Conservation (phyloP, 2,888 invertebrate genomes). For the Cartodere bifasciata region DNA sequence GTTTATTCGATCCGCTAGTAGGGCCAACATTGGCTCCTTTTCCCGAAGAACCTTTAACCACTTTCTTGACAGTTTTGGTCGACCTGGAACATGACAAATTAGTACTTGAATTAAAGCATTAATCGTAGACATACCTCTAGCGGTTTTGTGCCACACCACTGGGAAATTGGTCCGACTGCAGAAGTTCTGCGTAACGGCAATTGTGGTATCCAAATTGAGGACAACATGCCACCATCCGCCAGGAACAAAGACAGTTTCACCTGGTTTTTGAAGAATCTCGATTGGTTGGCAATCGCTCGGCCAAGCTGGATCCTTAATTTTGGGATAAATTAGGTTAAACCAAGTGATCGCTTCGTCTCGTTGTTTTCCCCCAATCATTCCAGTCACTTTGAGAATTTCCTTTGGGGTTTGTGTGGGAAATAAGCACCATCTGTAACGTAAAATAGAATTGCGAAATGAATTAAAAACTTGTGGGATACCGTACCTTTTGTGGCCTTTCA, state of each 20-base stretch:
- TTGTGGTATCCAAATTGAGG: slow-evolving; percentile 87
- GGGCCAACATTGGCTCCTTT: slow-evolving; percentile 66
- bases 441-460: too few species aligned
- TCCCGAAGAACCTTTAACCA: slow-evolving; percentile 56
- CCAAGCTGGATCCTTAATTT: slow-evolving; percentile 80
- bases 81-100: slow-evolving; percentile 18
- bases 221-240: slow-evolving; percentile 99
- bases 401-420: slow-evolving; percentile 96
- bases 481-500: slow-evolving; percentile 76
- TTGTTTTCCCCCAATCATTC: slow-evolving; percentile 89
- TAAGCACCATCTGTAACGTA: slow-evolving; percentile 71
- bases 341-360: slow-evolving; percentile 97
- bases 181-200: slow-evolving; percentile 98
- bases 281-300: slow-evolving; percentile 83
- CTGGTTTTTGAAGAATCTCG: slow-evolving; percentile 89
- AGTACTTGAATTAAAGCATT: neutral
- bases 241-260: slow-evolving; percentile 96
- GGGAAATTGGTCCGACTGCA: slow-evolving; percentile 93
- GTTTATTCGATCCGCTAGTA: slow-evolving; percentile 72
- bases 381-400: slow-evolving; percentile 84
- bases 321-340: slow-evolving; percentile 92
- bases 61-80: slow-evolving; percentile 90
- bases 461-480: too few species aligned
- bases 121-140: slow-evolving; percentile 47
- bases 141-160: slow-evolving; percentile 96